Evolutionary conservation across 2,113 vertebrate species (phyloP).

Genomic region (Microtus ochrogaster): DNA sequence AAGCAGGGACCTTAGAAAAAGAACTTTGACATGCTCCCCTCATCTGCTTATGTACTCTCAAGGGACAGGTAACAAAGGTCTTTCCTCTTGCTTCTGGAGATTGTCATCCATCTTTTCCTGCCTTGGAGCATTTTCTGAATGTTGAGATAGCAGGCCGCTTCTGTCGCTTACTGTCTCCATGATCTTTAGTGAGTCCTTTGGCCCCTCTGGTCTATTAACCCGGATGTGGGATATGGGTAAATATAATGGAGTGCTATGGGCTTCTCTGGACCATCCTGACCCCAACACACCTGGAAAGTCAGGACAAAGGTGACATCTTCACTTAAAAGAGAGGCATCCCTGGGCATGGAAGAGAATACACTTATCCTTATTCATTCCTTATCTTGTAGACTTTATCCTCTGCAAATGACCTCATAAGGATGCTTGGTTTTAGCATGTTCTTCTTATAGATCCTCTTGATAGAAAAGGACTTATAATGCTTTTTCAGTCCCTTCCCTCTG

Average conservation of each 20-base stretch:
- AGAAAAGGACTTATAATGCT: neutral
- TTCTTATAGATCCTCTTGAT: neutral
- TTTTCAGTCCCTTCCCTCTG: neutral
- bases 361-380: neutral
- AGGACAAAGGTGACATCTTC: neutral
- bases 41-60: neutral
- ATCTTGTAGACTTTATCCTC: neutral
- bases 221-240: fast-evolving
- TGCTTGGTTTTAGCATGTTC: neutral
- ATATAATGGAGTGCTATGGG: fast-evolving
- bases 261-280: neutral
- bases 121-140: slow-evolving; percentile 5
- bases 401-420: neutral
- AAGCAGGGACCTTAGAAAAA: neutral
- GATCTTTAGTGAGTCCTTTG: neutral
- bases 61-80: neutral
- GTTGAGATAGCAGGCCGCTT: neutral
- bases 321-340: neutral
- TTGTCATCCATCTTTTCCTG: neutral
- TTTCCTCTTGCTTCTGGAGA: neutral
- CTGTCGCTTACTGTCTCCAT: neutral
- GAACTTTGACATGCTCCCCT: neutral
- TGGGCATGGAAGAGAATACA: neutral
- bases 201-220: neutral
- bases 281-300: neutral